Conservation (phyloP, 2,113 vertebrate species). For the Sylvietta virens region DNA sequence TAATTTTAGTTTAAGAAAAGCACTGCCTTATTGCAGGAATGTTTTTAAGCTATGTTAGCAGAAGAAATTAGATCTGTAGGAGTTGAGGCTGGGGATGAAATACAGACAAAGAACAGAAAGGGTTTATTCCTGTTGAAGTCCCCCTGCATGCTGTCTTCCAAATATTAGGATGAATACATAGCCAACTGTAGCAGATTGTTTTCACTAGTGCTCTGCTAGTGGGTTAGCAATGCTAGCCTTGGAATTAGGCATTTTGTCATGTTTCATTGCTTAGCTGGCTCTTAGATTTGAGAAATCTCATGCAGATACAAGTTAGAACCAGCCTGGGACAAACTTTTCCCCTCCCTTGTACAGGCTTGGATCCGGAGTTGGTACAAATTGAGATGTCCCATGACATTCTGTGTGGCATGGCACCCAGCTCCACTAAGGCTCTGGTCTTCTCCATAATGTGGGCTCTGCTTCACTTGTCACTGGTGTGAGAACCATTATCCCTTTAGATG, state of each 20-base stretch:
- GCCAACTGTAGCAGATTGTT: neutral
- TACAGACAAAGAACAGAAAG: neutral
- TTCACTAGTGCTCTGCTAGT: neutral
- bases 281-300: neutral
- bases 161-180: neutral
- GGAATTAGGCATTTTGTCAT: neutral
- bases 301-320: neutral
- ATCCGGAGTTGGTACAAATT: neutral
- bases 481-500: neutral
- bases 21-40: neutral
- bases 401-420: fast-evolving
- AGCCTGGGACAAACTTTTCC: neutral
- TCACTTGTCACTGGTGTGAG: neutral
- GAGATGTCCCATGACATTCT: neutral
- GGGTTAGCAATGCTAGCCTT: neutral
- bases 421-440: neutral
- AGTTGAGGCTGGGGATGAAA: neutral
- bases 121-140: neutral
- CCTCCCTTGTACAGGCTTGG: neutral
- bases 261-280: neutral
- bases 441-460: neutral
- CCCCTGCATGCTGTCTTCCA: neutral
- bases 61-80: neutral
- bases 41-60: neutral
- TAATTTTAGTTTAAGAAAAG: neutral